A percentile compares a stretch with the other conserved stretches of the same genome.
These are phyloP conservation scores for Muricea muricata DNA, from an alignment of 92 coral and sea anemone genomes.

Conservation along the genomic window DNA sequence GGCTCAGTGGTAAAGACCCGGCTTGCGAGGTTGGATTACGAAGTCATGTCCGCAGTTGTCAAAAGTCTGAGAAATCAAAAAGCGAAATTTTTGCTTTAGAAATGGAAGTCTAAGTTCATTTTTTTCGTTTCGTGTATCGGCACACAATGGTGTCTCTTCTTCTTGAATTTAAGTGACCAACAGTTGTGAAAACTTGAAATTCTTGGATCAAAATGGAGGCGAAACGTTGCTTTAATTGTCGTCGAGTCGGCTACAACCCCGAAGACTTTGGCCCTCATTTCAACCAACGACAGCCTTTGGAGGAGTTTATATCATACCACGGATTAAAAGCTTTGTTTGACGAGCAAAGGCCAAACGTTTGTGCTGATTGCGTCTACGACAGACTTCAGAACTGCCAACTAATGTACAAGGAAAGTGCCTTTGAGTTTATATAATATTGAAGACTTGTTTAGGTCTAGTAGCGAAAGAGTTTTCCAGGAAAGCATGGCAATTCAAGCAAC, in stretches of 20 bases:
- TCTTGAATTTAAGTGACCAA: conserved; percentile 17
- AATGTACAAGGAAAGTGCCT: conserved; percentile 79
- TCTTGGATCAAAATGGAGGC: conserved; percentile 66
- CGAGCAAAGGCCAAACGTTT: conserved; percentile 61
- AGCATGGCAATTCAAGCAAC: conserved; percentile 86
- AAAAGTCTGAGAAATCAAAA: background rate
- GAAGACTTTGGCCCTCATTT: conserved; percentile 66
- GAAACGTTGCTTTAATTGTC: conserved; percentile 92
- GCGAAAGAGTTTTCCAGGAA: conserved; percentile 82
- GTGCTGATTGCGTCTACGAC: conserved; percentile 95
- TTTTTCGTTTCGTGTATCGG: background rate
- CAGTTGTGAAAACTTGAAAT: background rate
- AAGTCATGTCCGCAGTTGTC: conserved; percentile 27
- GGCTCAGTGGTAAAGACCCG: no score
- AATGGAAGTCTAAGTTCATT: background rate
- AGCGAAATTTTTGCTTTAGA: background rate
- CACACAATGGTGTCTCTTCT: background rate
- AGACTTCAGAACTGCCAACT: conserved; percentile 85
- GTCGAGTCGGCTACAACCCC: conserved; percentile 77
- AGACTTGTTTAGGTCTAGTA: conserved; percentile 86
- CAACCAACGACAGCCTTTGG: conserved; percentile 53
- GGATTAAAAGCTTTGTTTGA: conserved; percentile 45
- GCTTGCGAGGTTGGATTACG: no score
- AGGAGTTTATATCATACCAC: conserved; percentile 43
- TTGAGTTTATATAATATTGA: conserved; percentile 93